Base-by-base conservation (phyloP, 2,113 vertebrate species). In the Anguilla rostrata region DNA sequence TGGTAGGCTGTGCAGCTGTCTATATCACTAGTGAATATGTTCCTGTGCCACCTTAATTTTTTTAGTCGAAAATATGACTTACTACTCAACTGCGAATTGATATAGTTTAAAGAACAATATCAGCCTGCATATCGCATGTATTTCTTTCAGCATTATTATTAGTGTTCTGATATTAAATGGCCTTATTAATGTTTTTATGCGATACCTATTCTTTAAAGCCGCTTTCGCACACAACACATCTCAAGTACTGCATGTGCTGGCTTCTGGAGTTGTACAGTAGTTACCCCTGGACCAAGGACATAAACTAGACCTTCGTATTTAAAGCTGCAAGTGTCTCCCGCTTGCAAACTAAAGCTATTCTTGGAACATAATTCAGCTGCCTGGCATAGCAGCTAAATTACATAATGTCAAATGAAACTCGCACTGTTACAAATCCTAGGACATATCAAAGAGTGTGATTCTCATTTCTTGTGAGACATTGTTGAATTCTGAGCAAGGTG, bases 281-380 rank as follows among this genome's bases (percentile, higher is more conserved):
- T 3, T n/a, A 29, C 6, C 29, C 29, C 16, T 12, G 39, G 8
- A n/a, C 6, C 39, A 84, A 26, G 14, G 53, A 66, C 29, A 43
- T 11, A 26, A 9, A 39, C 22, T n/a, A 15, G 22, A 53, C 57
- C 22, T 56, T 40, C 60, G 39, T 29, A 39, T 83, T 39, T 40
- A n/a, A 34, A 66, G n/a, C 20, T 71, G 18, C 2, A 7, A 26
- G 26, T n/a, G 9, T 29, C 20, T 43, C 71, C 39, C 26, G 18
- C 49, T 80, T 78, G 46, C 34, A 39, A 85, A 40, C 5, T 9
- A n/a, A 60, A 63, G 53, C 85, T 78, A 39, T 87, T 83, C 83
- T 81, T 60, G 83, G 71, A 39, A 63, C 86, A 75, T 75, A 66
- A 9, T 78, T 81, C 71, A 83, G 63, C 78, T 82, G 56, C 26